Conservation (phyloP, 2,888 invertebrate genomes). For the Bembecia ichneumoniformis region DNA sequence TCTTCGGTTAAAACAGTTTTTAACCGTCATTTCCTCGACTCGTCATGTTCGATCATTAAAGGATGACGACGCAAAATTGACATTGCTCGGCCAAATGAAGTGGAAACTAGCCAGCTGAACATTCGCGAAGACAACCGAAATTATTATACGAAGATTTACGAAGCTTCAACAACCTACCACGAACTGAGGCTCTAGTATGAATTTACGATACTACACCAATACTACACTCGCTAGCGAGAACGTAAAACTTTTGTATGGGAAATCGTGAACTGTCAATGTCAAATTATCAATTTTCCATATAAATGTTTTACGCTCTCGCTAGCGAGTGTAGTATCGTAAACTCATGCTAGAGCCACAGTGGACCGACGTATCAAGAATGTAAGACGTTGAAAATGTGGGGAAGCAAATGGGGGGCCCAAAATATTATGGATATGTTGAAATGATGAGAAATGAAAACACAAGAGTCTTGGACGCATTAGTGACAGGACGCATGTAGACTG, state of each 20-base stretch:
- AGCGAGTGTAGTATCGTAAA: too few species aligned
- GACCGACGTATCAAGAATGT: neutral
- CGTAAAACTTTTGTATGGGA: too few species aligned
- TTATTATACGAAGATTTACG: neutral
- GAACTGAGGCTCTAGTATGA: too few species aligned
- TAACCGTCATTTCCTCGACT: neutral
- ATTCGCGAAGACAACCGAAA: neutral
- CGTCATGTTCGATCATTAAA: conserved; percentile 18
- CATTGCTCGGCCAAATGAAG: conserved; percentile 23
- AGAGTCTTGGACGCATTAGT: neutral
- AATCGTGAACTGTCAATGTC: too few species aligned
- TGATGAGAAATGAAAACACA: neutral
- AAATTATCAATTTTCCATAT: too few species aligned
- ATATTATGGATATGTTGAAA: neutral
- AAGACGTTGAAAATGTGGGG: neutral
- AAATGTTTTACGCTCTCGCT: too few species aligned
- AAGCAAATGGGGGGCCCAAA: neutral
- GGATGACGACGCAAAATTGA: conserved; percentile 17
- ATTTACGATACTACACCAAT: too few species aligned
- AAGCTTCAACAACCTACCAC: neutral
- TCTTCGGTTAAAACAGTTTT: conserved; percentile 3
- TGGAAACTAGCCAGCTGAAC: conserved; percentile 19
- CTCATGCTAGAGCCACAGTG: too few species aligned
- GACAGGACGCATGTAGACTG: too few species aligned
- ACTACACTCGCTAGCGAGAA: too few species aligned